Evolutionary conservation across 1,140 invertebrate genomes (phyloP), one percentile per base, ranked within the genome.

Genomic region (Sinella curviseta): DNA sequence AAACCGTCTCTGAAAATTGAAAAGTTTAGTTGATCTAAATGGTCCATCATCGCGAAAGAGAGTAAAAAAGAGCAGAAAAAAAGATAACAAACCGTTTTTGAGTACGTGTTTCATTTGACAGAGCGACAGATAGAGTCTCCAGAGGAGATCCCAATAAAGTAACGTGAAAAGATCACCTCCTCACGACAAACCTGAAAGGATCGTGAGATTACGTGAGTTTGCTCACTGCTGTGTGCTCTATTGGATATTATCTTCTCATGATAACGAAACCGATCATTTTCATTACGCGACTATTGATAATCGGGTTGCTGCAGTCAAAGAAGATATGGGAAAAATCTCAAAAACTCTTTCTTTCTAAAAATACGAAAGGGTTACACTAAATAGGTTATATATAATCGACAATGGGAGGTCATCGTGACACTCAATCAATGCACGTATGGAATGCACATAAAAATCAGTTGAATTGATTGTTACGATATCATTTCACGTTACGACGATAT

Each of bases 331-430:
- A 70, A 70, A 70, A 70, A 31, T n/a, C n/a, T n/a, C 30, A 33
- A 30, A 33, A 12, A 48, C 8, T 60, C 39, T 4, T 48, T 8
- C 17, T 17, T 48, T 48, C 4, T 48, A 60, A 60, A 60, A 14
- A 3, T 60, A 14, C 12, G 24, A 33, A 70, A 70, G 65, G 65
- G 31, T 70, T 33, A 14, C 28, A 33, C 3, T 65, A 8, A n/a
- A 26, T 65, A 65, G 12, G 12, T 33, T 31, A 30, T 70, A 24
- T 24, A 70, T 33, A 33, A 26, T 60, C 31, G 31, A 33, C 65
- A 70, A 70, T 70, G 65, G 65, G 65, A 70, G 65, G 65, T 70
- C 65, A 70, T 70, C 65, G 30, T 70, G 65, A 33, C 30, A 70
- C 26, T 70, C 65, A 70, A 70, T 70, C 65, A 70, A 48, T 48